phyloP scores from a whole-genome alignment of 1,140 invertebrate genomes.

The Oryzaephilus surinamensis region DNA sequence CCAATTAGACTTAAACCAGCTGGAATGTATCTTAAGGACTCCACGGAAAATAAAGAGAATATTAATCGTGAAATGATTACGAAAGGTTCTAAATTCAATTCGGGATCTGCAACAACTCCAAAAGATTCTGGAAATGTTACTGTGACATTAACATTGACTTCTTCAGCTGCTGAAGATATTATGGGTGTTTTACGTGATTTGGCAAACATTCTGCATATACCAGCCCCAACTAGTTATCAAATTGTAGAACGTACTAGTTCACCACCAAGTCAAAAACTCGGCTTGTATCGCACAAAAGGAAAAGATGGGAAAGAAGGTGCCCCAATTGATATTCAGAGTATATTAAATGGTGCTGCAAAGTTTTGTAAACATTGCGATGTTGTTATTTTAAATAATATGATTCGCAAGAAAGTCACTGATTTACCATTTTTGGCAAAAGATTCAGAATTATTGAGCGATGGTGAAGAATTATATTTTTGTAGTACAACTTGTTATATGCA shows the following conservation, averaged over 20 bases:
- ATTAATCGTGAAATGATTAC: constrained; percentile 34
- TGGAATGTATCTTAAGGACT: constrained; percentile 39
- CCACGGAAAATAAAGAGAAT: constrained; percentile 43
- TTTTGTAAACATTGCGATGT: constrained; percentile 89
- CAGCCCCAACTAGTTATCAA: constrained; percentile 74
- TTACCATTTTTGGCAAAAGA: constrained; percentile 60
- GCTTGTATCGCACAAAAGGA: constrained; percentile 66
- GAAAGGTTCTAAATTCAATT: constrained; percentile 40
- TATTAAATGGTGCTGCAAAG: constrained; percentile 76
- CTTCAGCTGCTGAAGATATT: constrained; percentile 84
- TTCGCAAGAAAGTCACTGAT: constrained; percentile 71
- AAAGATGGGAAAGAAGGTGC: constrained; percentile 78
- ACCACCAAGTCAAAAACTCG: constrained; percentile 68
- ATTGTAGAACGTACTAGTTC: constrained; percentile 70
- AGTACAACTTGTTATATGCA: constrained; percentile 76
- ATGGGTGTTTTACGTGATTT: constrained; percentile 79
- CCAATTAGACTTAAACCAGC: constrained; percentile 58
- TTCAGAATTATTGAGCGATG: constrained; percentile 48
- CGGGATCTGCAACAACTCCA: constrained; percentile 44
- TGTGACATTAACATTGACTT: constrained; percentile 83
- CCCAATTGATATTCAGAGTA: constrained; percentile 78
- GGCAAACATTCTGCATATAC: constrained; percentile 84
- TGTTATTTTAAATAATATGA: constrained; percentile 70
- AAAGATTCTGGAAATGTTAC: constrained; percentile 78
- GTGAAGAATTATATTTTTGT: constrained; percentile 70